A percentile compares a stretch with the other conserved stretches of the same genome.
Evolutionary conservation across 2,797 vertebrate species (phyloP).

Genomic region (Urophycis tenuis): DNA sequence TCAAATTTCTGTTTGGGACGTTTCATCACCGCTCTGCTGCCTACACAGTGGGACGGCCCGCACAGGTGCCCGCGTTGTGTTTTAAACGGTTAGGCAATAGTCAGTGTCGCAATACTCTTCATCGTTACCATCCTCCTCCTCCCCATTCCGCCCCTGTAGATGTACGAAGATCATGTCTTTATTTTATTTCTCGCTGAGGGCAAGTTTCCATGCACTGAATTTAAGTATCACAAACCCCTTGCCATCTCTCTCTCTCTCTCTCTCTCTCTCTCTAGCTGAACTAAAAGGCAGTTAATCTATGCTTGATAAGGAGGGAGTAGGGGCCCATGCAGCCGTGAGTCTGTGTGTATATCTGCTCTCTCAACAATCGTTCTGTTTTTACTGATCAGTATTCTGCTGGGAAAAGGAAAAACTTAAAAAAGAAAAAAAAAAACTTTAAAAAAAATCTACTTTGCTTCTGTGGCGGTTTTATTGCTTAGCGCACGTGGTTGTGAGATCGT

Average conservation of each 20-base stretch:
- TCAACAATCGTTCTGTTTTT: slow-evolving; percentile 90
- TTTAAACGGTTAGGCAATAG: slow-evolving; percentile 1
- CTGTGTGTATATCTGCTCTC: slow-evolving; percentile 99
- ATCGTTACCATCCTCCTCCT: slow-evolving; percentile 42
- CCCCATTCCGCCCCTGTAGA: slow-evolving; percentile 82
- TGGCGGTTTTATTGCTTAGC: slow-evolving; percentile 97
- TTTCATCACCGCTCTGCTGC: not conserved
- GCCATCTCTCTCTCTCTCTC: slow-evolving; percentile 64
- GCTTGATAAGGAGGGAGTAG: slow-evolving; percentile 76
- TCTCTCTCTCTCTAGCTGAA: slow-evolving; percentile 82
- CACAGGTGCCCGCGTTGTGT: not conserved
- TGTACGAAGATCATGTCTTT: slow-evolving; percentile 75
- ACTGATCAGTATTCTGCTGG: slow-evolving; percentile 99
- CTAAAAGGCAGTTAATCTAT: slow-evolving; percentile 83
- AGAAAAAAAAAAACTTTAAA: slow-evolving; percentile 35
- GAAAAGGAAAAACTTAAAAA: slow-evolving; percentile 37
- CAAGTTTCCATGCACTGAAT: slow-evolving; percentile 82
- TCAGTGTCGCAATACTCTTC: slow-evolving; percentile 77
- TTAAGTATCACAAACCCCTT: slow-evolving; percentile 49
- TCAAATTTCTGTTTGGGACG: not conserved
- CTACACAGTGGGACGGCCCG: not conserved
- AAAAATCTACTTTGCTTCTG: slow-evolving; percentile 85
- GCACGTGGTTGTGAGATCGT: slow-evolving; percentile 96
- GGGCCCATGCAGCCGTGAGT: slow-evolving; percentile 87
- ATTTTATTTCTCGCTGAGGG: slow-evolving; percentile 73